Evolutionary conservation across 2,113 vertebrate genomes (phyloP), one percentile per base, ranked within the genome.

Genomic region (Paralichthys olivaceus): DNA sequence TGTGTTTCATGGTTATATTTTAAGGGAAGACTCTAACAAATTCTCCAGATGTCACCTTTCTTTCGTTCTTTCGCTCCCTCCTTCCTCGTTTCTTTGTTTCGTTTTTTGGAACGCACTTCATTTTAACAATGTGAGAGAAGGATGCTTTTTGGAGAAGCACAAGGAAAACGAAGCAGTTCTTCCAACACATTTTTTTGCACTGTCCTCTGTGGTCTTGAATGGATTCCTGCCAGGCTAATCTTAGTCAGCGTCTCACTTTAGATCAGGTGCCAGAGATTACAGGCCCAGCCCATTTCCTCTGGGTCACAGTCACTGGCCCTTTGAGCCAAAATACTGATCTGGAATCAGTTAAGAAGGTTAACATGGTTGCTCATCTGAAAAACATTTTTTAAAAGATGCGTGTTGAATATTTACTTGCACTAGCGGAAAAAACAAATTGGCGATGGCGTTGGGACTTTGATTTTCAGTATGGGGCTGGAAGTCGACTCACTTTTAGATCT

Each of bases 11-110:
- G 72, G 79, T 70, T 80, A 22, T 61, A 65, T 74, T 87, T 90
- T 63, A 91, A 92, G 88, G 90, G 90, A 90, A 89, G 25, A 79
- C 62, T 77, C 56, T 25, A 43, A 79, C 62, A 47, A n/a, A 51
- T 64, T 66, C 57, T 64, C 14, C 65, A 63, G 51, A 57, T 77
- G 13, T 53, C 11, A 12, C 25, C 49, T 28, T 65, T 20, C 28
- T 29, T 29, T 40, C 37, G 9, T 40, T 40, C 37, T 40, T 40
- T 37, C 53, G 1, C n/a, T 23, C 15, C 17, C 4, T 15, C 22
- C 43, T 29, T 69, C 29, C 20, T 45, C 56, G 22, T 22, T 53
- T 26, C 11, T 19, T 20, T 22, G 7, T 55, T 65, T 22, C 0
- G 3, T 49, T 67, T 81, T 64, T 6, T 54, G 29, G 23, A 69